Percentiles rank a stretch among this genome's conserved stretches.
phyloP scores from a whole-genome alignment of 2,797 vertebrate species.

The Philypnodon macrostomus region DNA sequence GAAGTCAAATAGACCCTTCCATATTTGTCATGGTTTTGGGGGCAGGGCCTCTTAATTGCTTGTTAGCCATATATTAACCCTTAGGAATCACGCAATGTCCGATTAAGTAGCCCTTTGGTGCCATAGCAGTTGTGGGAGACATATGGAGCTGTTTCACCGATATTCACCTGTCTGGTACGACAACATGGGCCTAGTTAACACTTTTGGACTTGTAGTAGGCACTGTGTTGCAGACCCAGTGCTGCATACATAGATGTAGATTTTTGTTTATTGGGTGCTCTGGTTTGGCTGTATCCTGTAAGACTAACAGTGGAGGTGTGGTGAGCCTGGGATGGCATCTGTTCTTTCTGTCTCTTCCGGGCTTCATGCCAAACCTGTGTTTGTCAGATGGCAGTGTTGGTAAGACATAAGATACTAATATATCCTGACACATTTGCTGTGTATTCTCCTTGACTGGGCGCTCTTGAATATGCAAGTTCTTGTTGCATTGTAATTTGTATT shows the following conservation, averaged over 20 bases:
- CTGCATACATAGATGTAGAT: conserved; percentile 20
- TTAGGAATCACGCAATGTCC: no score
- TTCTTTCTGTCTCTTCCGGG: conserved; percentile 62
- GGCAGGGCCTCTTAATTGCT: no score
- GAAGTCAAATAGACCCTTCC: no score
- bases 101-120: no score
- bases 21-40: no score
- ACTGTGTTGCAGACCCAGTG: conserved; percentile 20
- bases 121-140: no score
- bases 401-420: conserved; percentile 65
- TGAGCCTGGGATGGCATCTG: conserved; percentile 70
- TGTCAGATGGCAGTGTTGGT: conserved; percentile 67
- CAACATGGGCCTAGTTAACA: conserved; percentile 10
- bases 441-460: conserved; percentile 54
- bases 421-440: conserved; percentile 45
- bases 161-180: no score
- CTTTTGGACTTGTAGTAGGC: conserved; percentile 12
- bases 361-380: conserved; percentile 66
- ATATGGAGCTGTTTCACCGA: no score
- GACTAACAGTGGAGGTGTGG: conserved; percentile 44
- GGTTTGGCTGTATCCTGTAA: conserved; percentile 33
- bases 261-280: conserved; percentile 19
- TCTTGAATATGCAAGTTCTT: conserved; percentile 54
- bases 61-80: no score
- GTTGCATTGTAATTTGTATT: conserved; percentile 37